phyloP scores from a whole-genome alignment of 2,888 invertebrate species.

The Argyresthia goedartella region DNA sequence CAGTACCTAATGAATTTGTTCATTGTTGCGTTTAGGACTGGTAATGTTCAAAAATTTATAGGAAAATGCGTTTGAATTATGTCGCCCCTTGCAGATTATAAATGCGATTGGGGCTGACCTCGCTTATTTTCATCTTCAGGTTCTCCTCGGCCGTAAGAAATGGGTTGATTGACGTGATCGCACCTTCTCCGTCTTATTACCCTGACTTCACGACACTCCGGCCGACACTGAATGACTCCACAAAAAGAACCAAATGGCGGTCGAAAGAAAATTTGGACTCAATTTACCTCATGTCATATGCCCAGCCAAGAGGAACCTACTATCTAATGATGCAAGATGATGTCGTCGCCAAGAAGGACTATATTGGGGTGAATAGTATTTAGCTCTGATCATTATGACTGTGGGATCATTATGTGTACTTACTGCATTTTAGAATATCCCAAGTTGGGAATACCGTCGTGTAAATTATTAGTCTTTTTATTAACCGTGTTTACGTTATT shows the following conservation, averaged over 20 bases:
- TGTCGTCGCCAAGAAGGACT: constrained; percentile 88
- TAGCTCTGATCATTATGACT: not conserved
- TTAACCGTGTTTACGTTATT: too few relatives aligned
- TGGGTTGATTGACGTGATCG: constrained; percentile 90
- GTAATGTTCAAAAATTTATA: too few relatives aligned
- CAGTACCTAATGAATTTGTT: constrained; percentile 61
- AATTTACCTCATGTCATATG: constrained; percentile 94
- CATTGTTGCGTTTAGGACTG: too few relatives aligned
- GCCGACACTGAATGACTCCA: constrained; percentile 86
- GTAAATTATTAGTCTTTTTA: too few relatives aligned
- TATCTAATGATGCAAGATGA: constrained; percentile 97
- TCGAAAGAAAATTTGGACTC: constrained; percentile 96
- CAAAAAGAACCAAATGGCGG: constrained; percentile 89
- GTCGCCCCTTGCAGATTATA: too few relatives aligned
- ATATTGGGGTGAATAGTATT: constrained; percentile 81
- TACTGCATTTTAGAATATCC: too few relatives aligned
- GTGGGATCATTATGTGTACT: too few relatives aligned
- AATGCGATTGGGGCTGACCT: too few relatives aligned
- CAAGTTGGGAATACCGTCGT: too few relatives aligned
- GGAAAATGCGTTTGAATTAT: too few relatives aligned
- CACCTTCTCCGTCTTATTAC: constrained; percentile 88
- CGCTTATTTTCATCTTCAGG: too few relatives aligned
- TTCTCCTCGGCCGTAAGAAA: constrained; percentile 80
- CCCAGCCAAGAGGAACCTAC: constrained; percentile 87
- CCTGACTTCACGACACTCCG: constrained; percentile 85